Base-by-base conservation (phyloP, 1,140 invertebrate genomes). In the Drosophila nebulosa region DNA sequence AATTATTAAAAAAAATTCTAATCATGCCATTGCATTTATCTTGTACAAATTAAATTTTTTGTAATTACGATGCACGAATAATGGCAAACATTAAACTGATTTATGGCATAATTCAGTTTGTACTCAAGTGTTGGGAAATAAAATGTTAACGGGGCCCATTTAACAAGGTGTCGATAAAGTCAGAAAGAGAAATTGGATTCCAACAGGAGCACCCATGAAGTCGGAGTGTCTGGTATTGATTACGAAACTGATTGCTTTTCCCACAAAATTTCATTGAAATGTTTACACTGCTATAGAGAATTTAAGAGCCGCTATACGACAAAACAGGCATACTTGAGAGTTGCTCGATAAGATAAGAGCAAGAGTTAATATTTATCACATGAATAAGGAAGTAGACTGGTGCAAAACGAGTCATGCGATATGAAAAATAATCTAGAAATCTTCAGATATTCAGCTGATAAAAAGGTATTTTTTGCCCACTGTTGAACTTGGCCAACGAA, bases 31-130 rank as follows among this genome's bases (percentile, higher is more conserved):
- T 80, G 77, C 80, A 79, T 64, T 66, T 46, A 46, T 46, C 7
- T 21, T 10, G 64, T 64, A 56, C 63, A 61, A 60, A 69, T 73
- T 64, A 42, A 62, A 62, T 18, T 53, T 52, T 18, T 35, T 46
- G 6, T 21, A 46, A 46, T 21, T 46, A 46, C 16, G 27, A 50
- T 60, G 77, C 73, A 67, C 66, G 62, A 59, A 50, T 57, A 74
- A 69, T 60, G 63, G 62, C 39, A 62, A 46, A 55, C 79, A 78
- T 80, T 55, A 69, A 79, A 71, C 53, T 86, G 74, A 85, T 86
- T 86, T 80, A 85, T 86, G 42, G 69, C 67, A 81, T 86, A 86
- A 86, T 85, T 74, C 68, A 66, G 61, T 14, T 78, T 60, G 70
- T 53, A 73, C 53, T 46, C 39, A 51, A 85, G 35, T 66, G 55